Evolutionary conservation across 2,113 vertebrate species (phyloP).

Genomic region (Bubalus kerabau): DNA sequence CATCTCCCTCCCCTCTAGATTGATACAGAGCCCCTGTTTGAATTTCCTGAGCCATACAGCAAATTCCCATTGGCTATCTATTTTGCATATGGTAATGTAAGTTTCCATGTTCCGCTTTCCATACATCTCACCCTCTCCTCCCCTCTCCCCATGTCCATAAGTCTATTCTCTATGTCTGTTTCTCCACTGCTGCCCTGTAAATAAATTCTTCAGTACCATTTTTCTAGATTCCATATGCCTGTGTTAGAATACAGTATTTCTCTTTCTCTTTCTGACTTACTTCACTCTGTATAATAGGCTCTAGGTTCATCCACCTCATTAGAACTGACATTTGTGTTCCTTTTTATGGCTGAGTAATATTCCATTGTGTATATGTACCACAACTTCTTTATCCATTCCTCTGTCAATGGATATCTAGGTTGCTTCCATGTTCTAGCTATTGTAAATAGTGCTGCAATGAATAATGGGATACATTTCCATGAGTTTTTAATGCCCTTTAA

Average conservation of each 20-base stretch:
- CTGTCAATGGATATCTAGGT: neutral
- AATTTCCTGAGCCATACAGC: neutral
- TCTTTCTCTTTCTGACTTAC: neutral
- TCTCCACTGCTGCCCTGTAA: neutral
- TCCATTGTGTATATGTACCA: neutral
- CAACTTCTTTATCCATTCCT: neutral
- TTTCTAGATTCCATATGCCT: neutral
- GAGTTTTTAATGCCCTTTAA: neutral
- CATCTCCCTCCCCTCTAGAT: neutral
- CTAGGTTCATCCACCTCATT: neutral
- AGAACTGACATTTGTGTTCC: neutral
- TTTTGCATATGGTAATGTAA: neutral
- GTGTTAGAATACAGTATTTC: neutral
- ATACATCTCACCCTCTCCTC: neutral
- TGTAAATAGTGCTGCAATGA: neutral
- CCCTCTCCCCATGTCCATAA: neutral
- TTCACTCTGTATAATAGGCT: neutral
- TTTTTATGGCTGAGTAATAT: neutral
- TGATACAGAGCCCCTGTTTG: neutral
- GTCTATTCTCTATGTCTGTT: neutral
- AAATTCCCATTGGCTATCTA: neutral
- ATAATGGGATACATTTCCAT: neutral
- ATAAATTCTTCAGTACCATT: neutral
- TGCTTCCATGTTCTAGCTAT: neutral
- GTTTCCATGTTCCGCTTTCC: neutral